A percentile compares a stretch with the other conserved stretches of the same genome.
Conservation (phyloP, 2,113 vertebrate species). For the Thalassoma bifasciatum region DNA sequence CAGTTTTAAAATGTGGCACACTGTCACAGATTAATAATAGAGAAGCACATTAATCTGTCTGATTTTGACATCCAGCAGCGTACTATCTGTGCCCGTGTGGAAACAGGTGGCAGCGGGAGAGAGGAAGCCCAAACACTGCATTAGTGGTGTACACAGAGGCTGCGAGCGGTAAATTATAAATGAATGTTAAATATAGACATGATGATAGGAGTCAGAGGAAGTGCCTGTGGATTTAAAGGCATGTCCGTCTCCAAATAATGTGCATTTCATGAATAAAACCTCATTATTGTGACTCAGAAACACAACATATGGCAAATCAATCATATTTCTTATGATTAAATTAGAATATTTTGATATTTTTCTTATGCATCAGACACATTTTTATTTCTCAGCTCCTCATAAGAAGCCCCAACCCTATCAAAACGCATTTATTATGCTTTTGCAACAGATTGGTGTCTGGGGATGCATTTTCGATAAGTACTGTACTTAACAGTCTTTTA, state of each 20-base stretch:
- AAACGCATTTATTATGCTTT: background rate
- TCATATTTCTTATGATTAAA: too few relatives aligned
- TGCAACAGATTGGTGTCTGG: background rate
- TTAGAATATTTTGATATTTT: too few relatives aligned
- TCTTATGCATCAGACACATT: background rate
- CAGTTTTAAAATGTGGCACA: background rate
- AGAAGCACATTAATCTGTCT: background rate
- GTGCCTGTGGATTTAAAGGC: background rate
- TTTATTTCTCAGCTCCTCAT: background rate
- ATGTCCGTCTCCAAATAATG: background rate
- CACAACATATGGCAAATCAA: too few relatives aligned
- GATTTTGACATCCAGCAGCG: background rate
- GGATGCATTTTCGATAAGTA: background rate
- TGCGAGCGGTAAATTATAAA: slow-evolving; percentile 46
- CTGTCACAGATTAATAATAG: background rate
- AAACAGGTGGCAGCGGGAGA: background rate
- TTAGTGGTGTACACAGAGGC: slow-evolving; percentile 11
- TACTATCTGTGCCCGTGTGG: background rate
- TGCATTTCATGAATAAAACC: too few relatives aligned
- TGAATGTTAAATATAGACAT: slow-evolving; percentile 50
- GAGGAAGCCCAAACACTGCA: slow-evolving; percentile 11
- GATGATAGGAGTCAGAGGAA: slow-evolving; percentile 28
- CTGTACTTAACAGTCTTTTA: background rate
- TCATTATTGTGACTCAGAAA: too few relatives aligned
- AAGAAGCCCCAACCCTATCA: background rate